Conservation (phyloP, 2,888 invertebrate genomes). For the Tortrix viridana region DNA sequence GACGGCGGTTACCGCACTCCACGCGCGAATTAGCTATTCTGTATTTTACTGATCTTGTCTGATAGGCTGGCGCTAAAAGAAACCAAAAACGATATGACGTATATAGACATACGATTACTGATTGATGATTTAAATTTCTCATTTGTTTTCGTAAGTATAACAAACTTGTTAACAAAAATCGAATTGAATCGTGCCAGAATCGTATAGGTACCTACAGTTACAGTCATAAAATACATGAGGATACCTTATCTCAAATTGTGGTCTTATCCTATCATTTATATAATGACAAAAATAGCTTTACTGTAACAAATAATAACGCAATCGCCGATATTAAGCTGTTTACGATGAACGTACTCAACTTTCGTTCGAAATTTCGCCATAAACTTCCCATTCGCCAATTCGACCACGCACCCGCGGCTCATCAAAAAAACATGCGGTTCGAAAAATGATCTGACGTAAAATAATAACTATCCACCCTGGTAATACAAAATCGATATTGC, state of each 20-base stretch:
- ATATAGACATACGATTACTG: too few relatives aligned
- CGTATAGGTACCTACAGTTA: too few relatives aligned
- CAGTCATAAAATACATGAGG: too few relatives aligned
- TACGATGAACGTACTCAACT: not conserved
- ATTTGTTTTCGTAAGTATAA: too few relatives aligned
- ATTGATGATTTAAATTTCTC: too few relatives aligned
- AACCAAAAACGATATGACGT: not conserved
- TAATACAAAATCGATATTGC: slow-evolving; percentile 68
- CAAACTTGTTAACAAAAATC: too few relatives aligned
- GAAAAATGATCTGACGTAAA: slow-evolving; percentile 31
- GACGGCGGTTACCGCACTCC: slow-evolving; percentile 44
- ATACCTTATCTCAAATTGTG: too few relatives aligned
- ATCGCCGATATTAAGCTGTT: not conserved
- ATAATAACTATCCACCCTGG: slow-evolving; percentile 38
- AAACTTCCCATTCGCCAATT: slow-evolving; percentile 7
- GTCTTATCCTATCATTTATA: too few relatives aligned
- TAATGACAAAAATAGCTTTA: too few relatives aligned
- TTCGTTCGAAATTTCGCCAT: not conserved
- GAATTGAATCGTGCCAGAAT: too few relatives aligned
- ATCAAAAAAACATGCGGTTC: slow-evolving; percentile 33
- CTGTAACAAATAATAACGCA: not conserved
- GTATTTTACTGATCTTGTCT: not conserved
- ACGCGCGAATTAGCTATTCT: slow-evolving; percentile 11
- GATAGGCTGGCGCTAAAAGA: not conserved
- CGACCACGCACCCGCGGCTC: slow-evolving; percentile 13